A percentile compares a stretch with the other conserved stretches of the same genome.
Evolutionary conservation across 2,888 invertebrate genomes (phyloP).

Genomic region (Drosophila quinaria): DNA sequence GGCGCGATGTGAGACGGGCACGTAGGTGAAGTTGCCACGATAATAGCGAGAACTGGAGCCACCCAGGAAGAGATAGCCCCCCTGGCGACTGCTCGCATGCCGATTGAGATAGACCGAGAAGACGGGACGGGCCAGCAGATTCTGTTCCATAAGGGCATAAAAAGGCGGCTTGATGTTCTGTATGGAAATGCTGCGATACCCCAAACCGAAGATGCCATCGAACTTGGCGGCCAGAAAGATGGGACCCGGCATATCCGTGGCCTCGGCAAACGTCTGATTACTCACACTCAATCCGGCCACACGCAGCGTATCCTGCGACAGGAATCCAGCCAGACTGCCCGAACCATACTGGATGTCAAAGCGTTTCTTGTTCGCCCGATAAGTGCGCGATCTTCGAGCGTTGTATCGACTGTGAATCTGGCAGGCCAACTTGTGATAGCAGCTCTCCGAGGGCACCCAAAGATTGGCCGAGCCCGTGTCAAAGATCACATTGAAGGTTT

Average conservation of each 20-base stretch:
- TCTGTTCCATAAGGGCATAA: slow-evolving; percentile 65
- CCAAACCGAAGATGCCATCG: slow-evolving; percentile 74
- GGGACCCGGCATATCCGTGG: slow-evolving; percentile 72
- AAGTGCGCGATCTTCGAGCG: slow-evolving; percentile 92
- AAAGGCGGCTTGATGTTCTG: slow-evolving; percentile 66
- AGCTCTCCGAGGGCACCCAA: slow-evolving; percentile 99
- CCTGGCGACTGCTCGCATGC: slow-evolving; percentile 19
- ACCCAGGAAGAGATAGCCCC: slow-evolving; percentile 69
- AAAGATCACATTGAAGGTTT: slow-evolving; percentile 97
- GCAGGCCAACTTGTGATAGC: slow-evolving; percentile 96
- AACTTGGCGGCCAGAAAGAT: slow-evolving; percentile 72
- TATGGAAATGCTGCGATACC: slow-evolving; percentile 64
- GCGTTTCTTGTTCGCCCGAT: slow-evolving; percentile 90
- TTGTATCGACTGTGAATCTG: slow-evolving; percentile 98
- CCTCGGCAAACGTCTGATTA: slow-evolving; percentile 69
- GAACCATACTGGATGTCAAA: slow-evolving; percentile 72
- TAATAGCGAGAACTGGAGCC: slow-evolving; percentile 62
- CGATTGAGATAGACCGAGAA: slow-evolving; percentile 69
- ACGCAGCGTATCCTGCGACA: slow-evolving; percentile 60
- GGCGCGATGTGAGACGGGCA: slow-evolving; percentile 57
- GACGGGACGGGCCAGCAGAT: slow-evolving; percentile 43
- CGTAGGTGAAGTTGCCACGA: slow-evolving; percentile 67
- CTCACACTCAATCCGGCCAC: slow-evolving; percentile 60
- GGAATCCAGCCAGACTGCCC: slow-evolving; percentile 60
- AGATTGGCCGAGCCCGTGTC: slow-evolving; percentile 99